Evolutionary conservation across 2,888 invertebrate species (phyloP).

Genomic region (Zygothrica quintamaculata): DNA sequence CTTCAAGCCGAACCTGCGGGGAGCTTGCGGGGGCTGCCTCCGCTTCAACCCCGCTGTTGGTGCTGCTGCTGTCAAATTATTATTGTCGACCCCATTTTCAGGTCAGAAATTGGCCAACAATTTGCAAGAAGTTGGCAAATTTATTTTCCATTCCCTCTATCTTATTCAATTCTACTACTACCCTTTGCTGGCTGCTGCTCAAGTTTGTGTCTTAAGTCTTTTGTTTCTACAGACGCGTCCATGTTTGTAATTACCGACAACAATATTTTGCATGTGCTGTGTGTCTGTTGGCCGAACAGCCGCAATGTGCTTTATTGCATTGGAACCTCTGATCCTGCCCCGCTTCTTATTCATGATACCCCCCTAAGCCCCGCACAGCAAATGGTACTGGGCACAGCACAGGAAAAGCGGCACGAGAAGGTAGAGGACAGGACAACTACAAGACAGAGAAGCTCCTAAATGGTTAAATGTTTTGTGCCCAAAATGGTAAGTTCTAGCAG

Average conservation of each 20-base stretch:
- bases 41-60: no score
- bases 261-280: slow-evolving; percentile 37
- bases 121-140: slow-evolving; percentile 33
- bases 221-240: slow-evolving; percentile 44
- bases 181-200: slow-evolving; percentile 14
- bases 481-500: slow-evolving; percentile 75
- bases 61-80: slow-evolving; percentile 45
- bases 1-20: slow-evolving; percentile 27
- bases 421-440: slow-evolving; percentile 31
- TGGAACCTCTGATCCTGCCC: slow-evolving; percentile 1
- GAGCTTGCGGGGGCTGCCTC: slow-evolving; percentile 17
- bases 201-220: slow-evolving; percentile 60
- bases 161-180: not conserved
- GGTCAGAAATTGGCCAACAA: slow-evolving; percentile 56
- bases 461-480: slow-evolving; percentile 70
- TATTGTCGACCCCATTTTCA: slow-evolving; percentile 51
- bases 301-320: not conserved
- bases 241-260: slow-evolving; percentile 67
- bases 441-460: slow-evolving; percentile 56
- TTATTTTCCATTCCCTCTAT: not conserved
- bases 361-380: not conserved
- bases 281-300: not conserved
- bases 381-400: not conserved
- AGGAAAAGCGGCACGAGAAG: not conserved
- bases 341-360: not conserved